These are phyloP conservation scores for Nephotettix cincticeps DNA, from an alignment of 1,140 invertebrate genomes.

Conservation along the genomic window DNA sequence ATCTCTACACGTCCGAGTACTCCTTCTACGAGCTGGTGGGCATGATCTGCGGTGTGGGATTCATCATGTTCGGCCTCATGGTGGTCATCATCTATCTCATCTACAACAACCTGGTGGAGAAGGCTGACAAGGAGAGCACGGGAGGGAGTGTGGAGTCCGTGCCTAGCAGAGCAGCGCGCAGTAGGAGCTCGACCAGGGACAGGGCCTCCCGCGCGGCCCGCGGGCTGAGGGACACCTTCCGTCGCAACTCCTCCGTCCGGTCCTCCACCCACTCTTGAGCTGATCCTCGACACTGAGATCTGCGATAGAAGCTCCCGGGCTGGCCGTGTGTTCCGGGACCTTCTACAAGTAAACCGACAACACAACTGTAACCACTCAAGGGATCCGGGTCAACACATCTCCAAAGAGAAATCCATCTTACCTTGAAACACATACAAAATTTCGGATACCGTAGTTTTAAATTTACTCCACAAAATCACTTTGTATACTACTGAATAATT, in stretches of 20 bases:
- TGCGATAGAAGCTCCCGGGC: too few species aligned
- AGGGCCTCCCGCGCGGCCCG: not conserved
- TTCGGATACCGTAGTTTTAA: too few species aligned
- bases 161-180: not conserved
- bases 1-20: slow-evolving; percentile 5
- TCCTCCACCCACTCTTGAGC: not conserved
- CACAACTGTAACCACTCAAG: too few species aligned
- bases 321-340: too few species aligned
- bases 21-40: slow-evolving; percentile 15
- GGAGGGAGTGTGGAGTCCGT: not conserved
- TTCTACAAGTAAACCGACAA: too few species aligned
- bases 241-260: slow-evolving; percentile 1
- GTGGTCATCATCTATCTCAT: not conserved
- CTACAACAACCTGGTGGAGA: slow-evolving; percentile 15
- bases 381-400: too few species aligned
- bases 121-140: not conserved
- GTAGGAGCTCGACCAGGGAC: not conserved
- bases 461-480: too few species aligned
- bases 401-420: too few species aligned
- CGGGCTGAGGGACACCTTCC: not conserved
- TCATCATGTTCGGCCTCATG: slow-evolving; percentile 12
- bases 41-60: slow-evolving; percentile 10
- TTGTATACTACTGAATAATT: too few species aligned
- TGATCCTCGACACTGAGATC: too few species aligned
- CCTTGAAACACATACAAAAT: too few species aligned